A percentile compares a stretch with the other conserved stretches of the same genome.
phyloP scores from a whole-genome alignment of 2,888 invertebrate genomes.

The Diadromus collaris region DNA sequence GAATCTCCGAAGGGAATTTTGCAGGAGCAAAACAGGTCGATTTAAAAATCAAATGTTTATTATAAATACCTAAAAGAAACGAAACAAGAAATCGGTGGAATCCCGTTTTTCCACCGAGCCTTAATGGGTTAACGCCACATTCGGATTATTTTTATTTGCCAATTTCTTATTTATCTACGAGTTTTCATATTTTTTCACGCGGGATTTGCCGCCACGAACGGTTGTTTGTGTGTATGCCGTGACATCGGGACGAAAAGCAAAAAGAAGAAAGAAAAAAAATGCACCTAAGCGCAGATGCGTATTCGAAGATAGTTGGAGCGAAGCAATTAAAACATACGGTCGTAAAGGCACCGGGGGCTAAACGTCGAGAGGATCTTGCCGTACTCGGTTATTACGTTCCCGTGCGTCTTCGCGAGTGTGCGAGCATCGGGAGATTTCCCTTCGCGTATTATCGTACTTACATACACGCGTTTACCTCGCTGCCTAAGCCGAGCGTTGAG shows the following conservation, averaged over 20 bases:
- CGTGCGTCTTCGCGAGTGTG: constrained; percentile 14
- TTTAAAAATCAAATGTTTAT: neutral
- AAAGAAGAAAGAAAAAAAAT: no score
- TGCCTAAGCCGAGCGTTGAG: constrained; percentile 32
- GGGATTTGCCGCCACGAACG: neutral
- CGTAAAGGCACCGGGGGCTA: constrained; percentile 59
- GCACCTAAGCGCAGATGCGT: constrained; percentile 32
- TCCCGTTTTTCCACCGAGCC: neutral
- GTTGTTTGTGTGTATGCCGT: neutral
- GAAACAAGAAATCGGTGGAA: neutral
- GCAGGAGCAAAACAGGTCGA: neutral
- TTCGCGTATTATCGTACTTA: constrained; percentile 40
- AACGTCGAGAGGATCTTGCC: constrained; percentile 52
- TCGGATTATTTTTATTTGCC: neutral
- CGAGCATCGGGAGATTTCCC: constrained; percentile 23
- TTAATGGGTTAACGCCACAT: neutral
- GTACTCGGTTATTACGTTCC: constrained; percentile 58
- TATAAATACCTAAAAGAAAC: neutral
- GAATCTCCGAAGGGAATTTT: neutral
- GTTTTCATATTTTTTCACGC: neutral
- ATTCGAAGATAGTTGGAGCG: constrained; percentile 55
- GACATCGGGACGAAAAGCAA: constrained; percentile 19
- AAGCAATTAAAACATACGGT: constrained; percentile 60
- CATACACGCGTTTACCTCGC: constrained; percentile 28
- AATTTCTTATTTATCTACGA: neutral